Percentiles rank a stretch among this genome's conserved stretches.
phyloP scores from a whole-genome alignment of 2,113 vertebrate species.

The Istiophorus platypterus region DNA sequence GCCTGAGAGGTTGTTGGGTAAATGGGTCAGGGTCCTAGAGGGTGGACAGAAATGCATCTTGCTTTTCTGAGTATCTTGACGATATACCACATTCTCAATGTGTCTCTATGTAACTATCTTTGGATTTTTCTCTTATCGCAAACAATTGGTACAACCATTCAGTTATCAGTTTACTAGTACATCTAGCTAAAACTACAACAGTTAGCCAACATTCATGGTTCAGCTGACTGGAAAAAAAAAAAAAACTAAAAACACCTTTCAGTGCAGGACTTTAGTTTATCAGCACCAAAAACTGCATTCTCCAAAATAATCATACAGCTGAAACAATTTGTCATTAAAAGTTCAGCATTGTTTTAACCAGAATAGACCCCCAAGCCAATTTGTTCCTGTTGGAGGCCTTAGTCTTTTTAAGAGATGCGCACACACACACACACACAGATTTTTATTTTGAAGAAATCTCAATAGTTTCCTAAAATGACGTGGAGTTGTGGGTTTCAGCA shows the following conservation, averaged over 20 bases:
- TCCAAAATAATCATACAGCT: background rate
- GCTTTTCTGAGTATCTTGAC: no score
- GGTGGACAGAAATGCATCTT: conserved; percentile 43
- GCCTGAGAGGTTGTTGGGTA: conserved; percentile 22
- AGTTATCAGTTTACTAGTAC: background rate
- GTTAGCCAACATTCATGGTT: background rate
- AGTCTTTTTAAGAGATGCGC: background rate
- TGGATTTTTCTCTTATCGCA: background rate
- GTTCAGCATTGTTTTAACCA: background rate
- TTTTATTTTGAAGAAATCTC: background rate
- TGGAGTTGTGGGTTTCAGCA: background rate
- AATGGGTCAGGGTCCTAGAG: conserved; percentile 44
- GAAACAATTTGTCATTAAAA: background rate
- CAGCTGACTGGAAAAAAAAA: background rate
- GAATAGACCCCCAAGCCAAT: no score
- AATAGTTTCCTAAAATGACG: no score
- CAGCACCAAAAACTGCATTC: background rate
- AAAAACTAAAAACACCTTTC: background rate
- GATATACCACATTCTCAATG: background rate
- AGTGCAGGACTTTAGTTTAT: background rate
- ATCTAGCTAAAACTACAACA: background rate
- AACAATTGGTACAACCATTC: background rate
- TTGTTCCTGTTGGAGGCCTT: no score
- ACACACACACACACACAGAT: background rate
- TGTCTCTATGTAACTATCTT: conserved; percentile 34